phyloP scores from a whole-genome alignment of 1,140 invertebrate genomes.

The Diorhabda elongata region DNA sequence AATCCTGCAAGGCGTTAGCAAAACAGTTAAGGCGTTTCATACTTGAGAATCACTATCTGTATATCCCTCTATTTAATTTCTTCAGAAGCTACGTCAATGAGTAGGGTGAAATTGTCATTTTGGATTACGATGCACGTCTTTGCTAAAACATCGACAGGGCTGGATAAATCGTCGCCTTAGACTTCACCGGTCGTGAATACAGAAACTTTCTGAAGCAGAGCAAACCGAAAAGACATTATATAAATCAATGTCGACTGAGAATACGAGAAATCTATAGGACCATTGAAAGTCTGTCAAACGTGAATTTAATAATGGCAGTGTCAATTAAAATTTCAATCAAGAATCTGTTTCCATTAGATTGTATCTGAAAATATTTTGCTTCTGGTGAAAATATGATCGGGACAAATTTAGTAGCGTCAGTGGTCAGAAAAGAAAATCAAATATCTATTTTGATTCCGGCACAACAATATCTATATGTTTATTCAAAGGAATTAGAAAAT shows the following conservation, averaged over 20 bases:
- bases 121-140: constrained; percentile 19
- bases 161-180: constrained; percentile 24
- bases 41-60: neutral
- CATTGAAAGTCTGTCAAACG: neutral
- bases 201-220: constrained; percentile 25
- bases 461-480: too few relatives aligned
- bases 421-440: too few relatives aligned
- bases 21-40: too few relatives aligned
- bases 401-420: too few relatives aligned
- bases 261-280: constrained; percentile 6
- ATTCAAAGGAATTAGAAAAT: too few relatives aligned
- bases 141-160: constrained; percentile 22
- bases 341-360: too few relatives aligned
- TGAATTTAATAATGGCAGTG: neutral
- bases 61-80: neutral
- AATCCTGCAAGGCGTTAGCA: too few relatives aligned
- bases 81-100: neutral
- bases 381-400: too few relatives aligned
- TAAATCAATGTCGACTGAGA: constrained; percentile 1
- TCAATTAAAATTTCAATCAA: neutral
- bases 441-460: too few relatives aligned
- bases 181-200: constrained; percentile 25
- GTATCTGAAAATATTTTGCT: too few relatives aligned
- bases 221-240: constrained; percentile 8
- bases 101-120: neutral